phyloP scores from a whole-genome alignment of 2,797 vertebrate genomes.

The Benthosema pterotum region DNA sequence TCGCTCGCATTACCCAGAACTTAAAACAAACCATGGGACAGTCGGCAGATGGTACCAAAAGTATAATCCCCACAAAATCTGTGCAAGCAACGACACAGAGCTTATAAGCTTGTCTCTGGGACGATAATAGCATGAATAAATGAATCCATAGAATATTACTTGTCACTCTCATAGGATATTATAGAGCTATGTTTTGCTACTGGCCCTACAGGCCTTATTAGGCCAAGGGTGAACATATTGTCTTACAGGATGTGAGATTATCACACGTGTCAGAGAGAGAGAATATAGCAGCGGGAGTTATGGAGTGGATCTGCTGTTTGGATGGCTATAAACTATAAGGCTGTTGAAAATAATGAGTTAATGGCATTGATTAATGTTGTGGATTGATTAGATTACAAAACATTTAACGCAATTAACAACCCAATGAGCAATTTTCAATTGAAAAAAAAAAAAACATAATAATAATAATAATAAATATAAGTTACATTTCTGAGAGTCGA shows the following conservation, averaged over 20 bases:
- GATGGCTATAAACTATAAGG: slow-evolving; percentile 44
- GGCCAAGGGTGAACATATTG: slow-evolving; percentile 59
- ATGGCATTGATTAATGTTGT: no score
- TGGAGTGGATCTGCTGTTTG: neutral
- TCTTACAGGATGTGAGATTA: slow-evolving; percentile 45
- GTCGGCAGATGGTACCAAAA: slow-evolving; percentile 60
- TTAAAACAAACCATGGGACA: slow-evolving; percentile 31
- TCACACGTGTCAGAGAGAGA: slow-evolving; percentile 10
- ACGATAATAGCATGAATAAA: slow-evolving; percentile 63
- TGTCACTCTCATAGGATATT: slow-evolving; percentile 17
- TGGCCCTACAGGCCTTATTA: slow-evolving; percentile 20
- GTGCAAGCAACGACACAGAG: slow-evolving; percentile 41
- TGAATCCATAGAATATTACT: slow-evolving; percentile 38
- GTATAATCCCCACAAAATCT: slow-evolving; percentile 67
- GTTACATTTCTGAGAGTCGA: no score
- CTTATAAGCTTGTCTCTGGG: slow-evolving; percentile 43
- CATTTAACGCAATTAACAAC: no score
- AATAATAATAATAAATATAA: no score
- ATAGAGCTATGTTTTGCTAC: slow-evolving; percentile 30
- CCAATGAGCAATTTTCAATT: no score
- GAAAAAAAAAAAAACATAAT: no score
- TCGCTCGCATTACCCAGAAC: slow-evolving; percentile 34
- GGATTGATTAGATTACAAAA: no score
- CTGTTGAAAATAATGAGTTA: no score
- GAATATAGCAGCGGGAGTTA: slow-evolving; percentile 33